phyloP scores from a whole-genome alignment of 1,140 invertebrate species.

The Rhizoglyphus robini region DNA sequence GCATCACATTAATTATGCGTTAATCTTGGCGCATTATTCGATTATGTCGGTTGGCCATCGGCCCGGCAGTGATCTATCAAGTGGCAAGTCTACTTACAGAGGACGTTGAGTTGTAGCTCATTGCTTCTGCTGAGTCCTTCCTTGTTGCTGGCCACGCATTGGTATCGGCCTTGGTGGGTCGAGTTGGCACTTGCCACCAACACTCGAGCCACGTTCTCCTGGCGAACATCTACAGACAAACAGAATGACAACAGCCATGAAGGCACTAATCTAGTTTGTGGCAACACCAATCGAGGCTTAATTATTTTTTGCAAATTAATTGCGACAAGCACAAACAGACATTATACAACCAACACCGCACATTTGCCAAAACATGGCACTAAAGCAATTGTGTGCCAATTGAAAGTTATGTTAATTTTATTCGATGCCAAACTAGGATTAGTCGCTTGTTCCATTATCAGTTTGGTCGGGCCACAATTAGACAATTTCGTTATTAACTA shows the following conservation, averaged over 20 bases:
- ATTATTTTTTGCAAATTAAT: neutral
- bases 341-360: no score
- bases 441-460: no score
- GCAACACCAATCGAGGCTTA: neutral
- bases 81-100: constrained; percentile 26
- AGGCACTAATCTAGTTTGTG: neutral
- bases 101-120: constrained; percentile 24
- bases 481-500: no score
- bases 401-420: no score
- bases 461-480: no score
- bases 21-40: no score
- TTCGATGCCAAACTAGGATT: no score
- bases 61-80: no score
- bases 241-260: neutral
- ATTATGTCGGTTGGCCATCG: no score
- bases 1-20: no score
- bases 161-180: constrained; percentile 22
- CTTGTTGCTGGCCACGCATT: constrained; percentile 24
- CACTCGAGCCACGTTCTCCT: neutral
- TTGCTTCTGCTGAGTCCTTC: constrained; percentile 24
- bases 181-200: constrained; percentile 17
- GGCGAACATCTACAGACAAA: neutral
- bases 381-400: no score
- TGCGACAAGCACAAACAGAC: neutral
- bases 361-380: neutral